Evolutionary conservation across 2,888 invertebrate species (phyloP).

Genomic region (Erebia epiphron): DNA sequence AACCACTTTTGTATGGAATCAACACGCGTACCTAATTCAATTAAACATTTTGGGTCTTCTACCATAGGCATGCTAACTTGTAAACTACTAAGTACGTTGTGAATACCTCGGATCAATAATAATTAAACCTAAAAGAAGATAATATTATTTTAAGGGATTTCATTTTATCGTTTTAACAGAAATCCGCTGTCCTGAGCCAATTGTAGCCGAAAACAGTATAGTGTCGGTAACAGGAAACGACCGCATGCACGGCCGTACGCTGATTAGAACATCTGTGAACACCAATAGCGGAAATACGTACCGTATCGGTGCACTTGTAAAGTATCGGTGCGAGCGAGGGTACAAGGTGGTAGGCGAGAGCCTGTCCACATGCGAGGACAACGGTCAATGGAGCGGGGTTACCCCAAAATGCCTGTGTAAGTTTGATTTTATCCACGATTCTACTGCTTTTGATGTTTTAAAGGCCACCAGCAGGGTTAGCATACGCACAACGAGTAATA

Average conservation of each 20-base stretch:
- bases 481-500: too few species aligned
- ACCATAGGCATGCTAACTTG: too few species aligned
- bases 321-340: conserved; percentile 94
- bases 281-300: conserved; percentile 89
- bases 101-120: too few species aligned
- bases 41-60: too few species aligned
- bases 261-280: conserved; percentile 88
- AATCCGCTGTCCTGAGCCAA: conserved; percentile 93
- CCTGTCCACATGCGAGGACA: conserved; percentile 92
- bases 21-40: too few species aligned
- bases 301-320: conserved; percentile 92
- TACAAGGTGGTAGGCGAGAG: conserved; percentile 94
- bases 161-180: conserved; percentile 80
- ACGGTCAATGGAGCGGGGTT: conserved; percentile 92
- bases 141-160: not conserved
- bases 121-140: too few species aligned
- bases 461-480: not conserved
- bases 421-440: conserved; percentile 49
- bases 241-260: conserved; percentile 92
- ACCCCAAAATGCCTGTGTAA: conserved; percentile 93
- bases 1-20: too few species aligned
- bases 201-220: conserved; percentile 92
- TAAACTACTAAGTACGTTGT: too few species aligned
- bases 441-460: not conserved
- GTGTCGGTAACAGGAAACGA: conserved; percentile 96